Evolutionary conservation across 2,888 invertebrate genomes (phyloP), one percentile per base, ranked within the genome.

Genomic region (Lypha dubia): DNA sequence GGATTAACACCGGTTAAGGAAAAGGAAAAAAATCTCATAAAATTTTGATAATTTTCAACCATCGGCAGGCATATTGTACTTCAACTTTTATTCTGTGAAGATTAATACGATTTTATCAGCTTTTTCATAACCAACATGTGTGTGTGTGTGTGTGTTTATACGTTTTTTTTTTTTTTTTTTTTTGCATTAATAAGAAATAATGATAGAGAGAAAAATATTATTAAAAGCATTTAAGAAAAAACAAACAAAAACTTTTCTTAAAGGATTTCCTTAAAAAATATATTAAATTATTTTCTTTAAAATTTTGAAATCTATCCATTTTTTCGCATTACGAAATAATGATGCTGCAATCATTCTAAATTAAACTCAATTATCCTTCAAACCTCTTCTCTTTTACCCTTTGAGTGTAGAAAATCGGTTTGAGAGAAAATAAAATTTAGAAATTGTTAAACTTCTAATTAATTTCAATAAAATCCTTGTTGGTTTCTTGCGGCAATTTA

Each of bases 401-500:
- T 28, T 56, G 13, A 24, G 28, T 24, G 17, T 9, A 17, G 22
- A 7, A n/a, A 46, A 49, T 51, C 8, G 24, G 8, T 51, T n/a
- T n/a, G n/a, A n/a, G n/a, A 17, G 8, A 60, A 58, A 20, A 35
- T 51, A 20, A 24, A 62, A 49, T 17, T 68, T 41, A 67, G 51
- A 51, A 38, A 11, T 9, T 15, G 11, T 51, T 60, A 28, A 70
- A 51, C 28, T 62, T 15, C 22, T 77, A 77, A 77, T 77, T 77
- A 68, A 60, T 77, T 70, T 68, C 51, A 68, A 77, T 49, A 62
- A 70, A 58, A 51, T 41, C 28, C 62, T 17, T 60, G 28, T 32
- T 62, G 60, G 49, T 24, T 76, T 70, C 58, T 70, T 67, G 24
- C 17, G 68, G 51, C 38, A 51, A 77, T 51, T 77, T 41, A 20